These are phyloP conservation scores for Brachylomia viminalis DNA, from an alignment of 2,888 invertebrate species.

Conservation along the genomic window DNA sequence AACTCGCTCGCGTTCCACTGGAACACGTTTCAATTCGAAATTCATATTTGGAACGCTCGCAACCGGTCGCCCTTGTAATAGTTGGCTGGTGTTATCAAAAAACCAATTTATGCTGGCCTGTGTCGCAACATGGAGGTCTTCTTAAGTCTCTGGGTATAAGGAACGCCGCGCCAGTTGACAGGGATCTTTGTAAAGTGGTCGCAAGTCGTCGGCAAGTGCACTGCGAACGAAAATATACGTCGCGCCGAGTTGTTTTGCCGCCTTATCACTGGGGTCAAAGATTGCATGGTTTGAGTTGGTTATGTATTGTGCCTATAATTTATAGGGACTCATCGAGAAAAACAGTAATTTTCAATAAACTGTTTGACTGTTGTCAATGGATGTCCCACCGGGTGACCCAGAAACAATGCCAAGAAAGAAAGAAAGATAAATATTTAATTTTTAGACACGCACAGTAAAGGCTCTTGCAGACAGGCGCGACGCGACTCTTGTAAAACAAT, in stretches of 20 bases:
- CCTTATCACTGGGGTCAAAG: slow-evolving; percentile 88
- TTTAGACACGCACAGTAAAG: not conserved
- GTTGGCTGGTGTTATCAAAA: slow-evolving; percentile 89
- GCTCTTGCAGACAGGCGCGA: too few species aligned
- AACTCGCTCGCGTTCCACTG: slow-evolving; percentile 77
- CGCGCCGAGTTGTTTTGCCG: slow-evolving; percentile 90
- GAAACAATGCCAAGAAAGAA: not conserved
- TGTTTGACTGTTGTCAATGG: not conserved
- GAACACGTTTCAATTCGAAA: slow-evolving; percentile 88
- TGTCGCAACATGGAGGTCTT: slow-evolving; percentile 73
- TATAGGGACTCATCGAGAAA: slow-evolving; percentile 42
- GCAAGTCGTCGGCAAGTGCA: slow-evolving; percentile 89
- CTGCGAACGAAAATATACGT: slow-evolving; percentile 90
- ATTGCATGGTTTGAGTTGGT: slow-evolving; percentile 61
- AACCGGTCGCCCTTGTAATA: slow-evolving; percentile 91
- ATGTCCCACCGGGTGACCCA: fast-evolving
- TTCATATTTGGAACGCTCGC: slow-evolving; percentile 88
- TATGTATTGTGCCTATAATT: slow-evolving; percentile 58
- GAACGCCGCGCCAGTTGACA: slow-evolving; percentile 75
- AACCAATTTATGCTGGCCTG: slow-evolving; percentile 76
- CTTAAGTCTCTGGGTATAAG: slow-evolving; percentile 69
- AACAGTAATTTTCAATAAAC: too few species aligned
- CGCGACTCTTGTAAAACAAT: too few species aligned
- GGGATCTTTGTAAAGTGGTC: slow-evolving; percentile 80
- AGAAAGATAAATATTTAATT: not conserved